These are phyloP conservation scores for Hymenochirus boettgeri DNA, from an alignment of 2,113 vertebrate genomes.

Conservation along the genomic window DNA sequence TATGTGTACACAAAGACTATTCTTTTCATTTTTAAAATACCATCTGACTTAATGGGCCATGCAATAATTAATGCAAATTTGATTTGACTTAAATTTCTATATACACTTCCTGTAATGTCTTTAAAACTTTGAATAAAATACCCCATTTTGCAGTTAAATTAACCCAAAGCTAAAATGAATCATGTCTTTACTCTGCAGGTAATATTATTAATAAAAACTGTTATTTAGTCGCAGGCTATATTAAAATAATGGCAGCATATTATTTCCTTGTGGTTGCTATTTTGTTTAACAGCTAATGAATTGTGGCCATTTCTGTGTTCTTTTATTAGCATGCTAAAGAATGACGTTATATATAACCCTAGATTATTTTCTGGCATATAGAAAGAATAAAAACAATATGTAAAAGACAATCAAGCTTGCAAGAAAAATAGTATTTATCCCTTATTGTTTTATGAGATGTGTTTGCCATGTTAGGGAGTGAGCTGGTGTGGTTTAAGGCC, in stretches of 20 bases:
- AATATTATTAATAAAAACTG: too few relatives aligned
- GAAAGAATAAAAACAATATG: slow-evolving; percentile 58
- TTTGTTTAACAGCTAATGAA: neutral
- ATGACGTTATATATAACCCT: too few relatives aligned
- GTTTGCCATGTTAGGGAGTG: slow-evolving; percentile 57
- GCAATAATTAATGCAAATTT: too few relatives aligned
- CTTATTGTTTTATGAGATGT: slow-evolving; percentile 79
- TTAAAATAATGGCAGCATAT: slow-evolving; percentile 1
- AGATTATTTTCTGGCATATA: slow-evolving; percentile 58
- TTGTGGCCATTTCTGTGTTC: slow-evolving; percentile 39
- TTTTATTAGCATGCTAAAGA: slow-evolving; percentile 51
- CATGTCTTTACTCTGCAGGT: too few relatives aligned
- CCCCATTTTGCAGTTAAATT: too few relatives aligned
- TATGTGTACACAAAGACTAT: too few relatives aligned
- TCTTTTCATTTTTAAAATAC: too few relatives aligned
- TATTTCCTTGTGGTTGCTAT: neutral
- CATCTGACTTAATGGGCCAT: too few relatives aligned
- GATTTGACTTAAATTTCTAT: too few relatives aligned
- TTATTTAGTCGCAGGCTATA: neutral
- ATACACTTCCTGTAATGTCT: too few relatives aligned
- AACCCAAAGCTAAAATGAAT: too few relatives aligned
- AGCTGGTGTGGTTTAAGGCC: slow-evolving; percentile 51
- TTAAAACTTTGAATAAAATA: too few relatives aligned
- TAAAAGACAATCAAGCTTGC: slow-evolving; percentile 62
- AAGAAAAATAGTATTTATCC: slow-evolving; percentile 58